phyloP scores from a whole-genome alignment of 2,888 invertebrate genomes.

The Nomada flava region DNA sequence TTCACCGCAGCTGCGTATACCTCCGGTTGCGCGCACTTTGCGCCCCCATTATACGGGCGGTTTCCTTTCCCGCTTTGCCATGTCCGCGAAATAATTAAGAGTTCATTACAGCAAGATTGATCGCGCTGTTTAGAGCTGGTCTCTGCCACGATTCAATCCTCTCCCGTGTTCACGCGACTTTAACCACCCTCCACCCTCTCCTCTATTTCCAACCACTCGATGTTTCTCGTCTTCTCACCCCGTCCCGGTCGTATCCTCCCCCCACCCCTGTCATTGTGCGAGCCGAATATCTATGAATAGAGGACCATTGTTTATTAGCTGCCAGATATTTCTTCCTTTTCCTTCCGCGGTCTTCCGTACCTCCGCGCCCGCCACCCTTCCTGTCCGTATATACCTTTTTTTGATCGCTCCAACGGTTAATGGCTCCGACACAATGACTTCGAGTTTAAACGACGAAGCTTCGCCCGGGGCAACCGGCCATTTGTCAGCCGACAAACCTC shows the following conservation, averaged over 20 bases:
- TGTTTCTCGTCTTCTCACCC: not conserved
- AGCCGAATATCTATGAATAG: constrained; percentile 78
- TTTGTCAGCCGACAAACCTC: constrained; percentile 57
- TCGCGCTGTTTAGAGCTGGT: constrained; percentile 80
- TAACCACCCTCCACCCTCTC: not conserved
- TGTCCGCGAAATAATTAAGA: constrained; percentile 84
- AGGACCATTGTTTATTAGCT: constrained; percentile 78
- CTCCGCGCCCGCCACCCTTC: constrained; percentile 35
- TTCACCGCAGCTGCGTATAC: constrained; percentile 69
- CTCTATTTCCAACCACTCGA: not conserved
- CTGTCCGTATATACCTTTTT: constrained; percentile 44
- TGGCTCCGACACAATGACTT: constrained; percentile 66
- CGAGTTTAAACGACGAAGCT: constrained; percentile 61
- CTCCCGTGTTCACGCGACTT: not conserved
- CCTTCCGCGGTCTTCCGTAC: constrained; percentile 9
- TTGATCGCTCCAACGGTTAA: constrained; percentile 57
- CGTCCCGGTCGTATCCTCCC: not conserved
- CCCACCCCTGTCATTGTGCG: constrained; percentile 38
- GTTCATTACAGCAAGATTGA: constrained; percentile 84
- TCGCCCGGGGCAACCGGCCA: constrained; percentile 43
- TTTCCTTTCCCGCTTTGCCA: constrained; percentile 76
- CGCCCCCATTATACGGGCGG: constrained; percentile 83
- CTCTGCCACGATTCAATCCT: constrained; percentile 46
- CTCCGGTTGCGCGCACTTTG: constrained; percentile 80
- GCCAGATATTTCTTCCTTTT: constrained; percentile 61